Base-by-base conservation (phyloP, 2,797 vertebrate species). In the Eupleurogrammus muticus region DNA sequence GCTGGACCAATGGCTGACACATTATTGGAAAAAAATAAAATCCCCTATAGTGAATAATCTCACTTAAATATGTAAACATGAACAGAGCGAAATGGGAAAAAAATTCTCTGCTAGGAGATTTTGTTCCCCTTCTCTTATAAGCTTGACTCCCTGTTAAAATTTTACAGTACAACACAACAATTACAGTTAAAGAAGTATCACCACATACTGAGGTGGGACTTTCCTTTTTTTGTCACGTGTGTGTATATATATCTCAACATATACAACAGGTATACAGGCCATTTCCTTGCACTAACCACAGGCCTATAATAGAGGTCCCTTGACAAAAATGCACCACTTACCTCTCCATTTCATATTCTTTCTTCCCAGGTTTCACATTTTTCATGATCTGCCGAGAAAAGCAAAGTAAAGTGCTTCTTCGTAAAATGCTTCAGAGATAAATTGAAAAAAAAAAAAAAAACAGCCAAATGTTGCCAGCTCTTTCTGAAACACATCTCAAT, bases 311-410 rank as follows among this genome's bases (percentile, higher is more conserved):
- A 35, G 17, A n/a, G n/a, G 35, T 55, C 53, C 24, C 3, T 2
- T 17, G 17, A 47, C 10, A 61, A 36, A n/a, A 60, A 28, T 23
- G 14, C 2, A 9, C 2, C 2, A 53, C 83, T 80, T 92, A 98
- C 97, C 97, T 99, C 79, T 99, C 97, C 95, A 99, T 87, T 91
- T 99, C 96, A 60, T 97, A 98, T 83, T 99, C 97, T 44, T 95
- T 95, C 89, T 94, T 93, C 60, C 97, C 96, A 20, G 94, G 90
- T 90, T 83, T 96, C 62, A 97, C 89, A 1, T 94, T 82, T 85
- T 96, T 98, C 97, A 99, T 99, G 64, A 99, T 79, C 97, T 99
- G 68, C 6, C 74, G 51, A 66, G n/a, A 58, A 71, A 84, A 58
- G 44, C 2, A 4, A 28, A 53, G 51, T 19, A 34, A 34, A 21